phyloP scores from a whole-genome alignment of 1,140 invertebrate genomes.

The Steinernema khuongi region DNA sequence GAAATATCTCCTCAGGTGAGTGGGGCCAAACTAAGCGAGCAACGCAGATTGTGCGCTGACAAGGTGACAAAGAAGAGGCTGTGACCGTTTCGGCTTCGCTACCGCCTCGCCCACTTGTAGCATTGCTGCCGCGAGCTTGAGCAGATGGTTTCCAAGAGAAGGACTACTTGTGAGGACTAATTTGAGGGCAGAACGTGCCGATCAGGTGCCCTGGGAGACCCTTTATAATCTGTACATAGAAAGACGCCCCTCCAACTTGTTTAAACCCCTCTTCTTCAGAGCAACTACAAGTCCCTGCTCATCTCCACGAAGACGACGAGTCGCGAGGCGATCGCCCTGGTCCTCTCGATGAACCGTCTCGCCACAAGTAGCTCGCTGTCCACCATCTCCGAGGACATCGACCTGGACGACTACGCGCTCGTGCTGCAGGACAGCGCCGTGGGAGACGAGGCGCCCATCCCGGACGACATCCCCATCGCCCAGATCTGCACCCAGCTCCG shows the following conservation, averaged over 20 bases:
- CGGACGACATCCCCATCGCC: conserved; percentile 26
- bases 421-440: conserved; percentile 20
- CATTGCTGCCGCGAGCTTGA: too few species aligned
- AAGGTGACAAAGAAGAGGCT: too few species aligned
- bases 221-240: conserved; percentile 5
- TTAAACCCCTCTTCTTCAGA: conserved; percentile 22
- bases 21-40: too few species aligned
- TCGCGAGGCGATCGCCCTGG: conserved; percentile 26
- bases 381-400: not conserved
- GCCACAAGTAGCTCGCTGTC: too few species aligned
- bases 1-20: conserved; percentile 36
- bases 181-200: too few species aligned
- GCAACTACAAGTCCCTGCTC: conserved; percentile 37
- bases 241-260: not conserved
- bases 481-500: not conserved
- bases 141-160: too few species aligned
- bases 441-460: conserved; percentile 29
- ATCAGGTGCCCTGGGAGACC: too few species aligned
- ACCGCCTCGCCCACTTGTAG: too few species aligned
- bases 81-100: too few species aligned
- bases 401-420: conserved; percentile 24
- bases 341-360: conserved; percentile 24
- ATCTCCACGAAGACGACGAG: conserved; percentile 26
- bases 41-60: too few species aligned
- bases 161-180: too few species aligned